A percentile compares a stretch with the other conserved stretches of the same genome.
phyloP scores from a whole-genome alignment of 2,888 invertebrate species.

The Dexiosoma caninum region DNA sequence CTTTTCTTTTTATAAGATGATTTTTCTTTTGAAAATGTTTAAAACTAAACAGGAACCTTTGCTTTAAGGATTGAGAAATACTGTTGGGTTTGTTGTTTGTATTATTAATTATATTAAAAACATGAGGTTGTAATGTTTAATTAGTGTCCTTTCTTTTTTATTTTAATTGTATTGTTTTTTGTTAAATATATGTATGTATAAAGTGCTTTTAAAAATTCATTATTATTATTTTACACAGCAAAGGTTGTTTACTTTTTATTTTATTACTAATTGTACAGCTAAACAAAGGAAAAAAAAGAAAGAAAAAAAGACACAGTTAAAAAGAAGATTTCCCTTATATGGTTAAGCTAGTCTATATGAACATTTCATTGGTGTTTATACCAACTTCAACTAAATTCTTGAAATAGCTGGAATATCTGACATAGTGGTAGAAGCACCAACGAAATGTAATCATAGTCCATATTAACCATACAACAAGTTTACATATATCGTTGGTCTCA shows the following conservation, averaged over 20 bases:
- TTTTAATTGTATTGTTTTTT: slow-evolving; percentile 7
- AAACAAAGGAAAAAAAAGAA: not conserved
- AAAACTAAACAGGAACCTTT: slow-evolving; percentile 60
- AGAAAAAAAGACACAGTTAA: not conserved
- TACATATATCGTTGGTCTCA: no score
- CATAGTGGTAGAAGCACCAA: no score
- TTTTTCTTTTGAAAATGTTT: slow-evolving; percentile 6
- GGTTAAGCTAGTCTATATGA: no score
- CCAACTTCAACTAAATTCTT: no score
- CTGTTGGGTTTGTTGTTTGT: slow-evolving; percentile 50
- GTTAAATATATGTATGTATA: slow-evolving; percentile 24
- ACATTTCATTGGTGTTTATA: no score
- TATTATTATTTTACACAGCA: slow-evolving; percentile 58
- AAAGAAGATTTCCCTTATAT: no score
- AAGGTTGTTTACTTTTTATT: slow-evolving; percentile 24
- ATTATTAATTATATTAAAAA: slow-evolving; percentile 34
- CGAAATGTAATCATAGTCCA: no score
- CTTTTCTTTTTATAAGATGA: not conserved
- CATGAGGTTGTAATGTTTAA: slow-evolving; percentile 58
- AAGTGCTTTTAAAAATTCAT: slow-evolving; percentile 52
- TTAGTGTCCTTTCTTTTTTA: slow-evolving; percentile 15
- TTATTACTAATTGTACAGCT: slow-evolving; percentile 9
- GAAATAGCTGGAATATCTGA: no score
- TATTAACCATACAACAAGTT: no score
- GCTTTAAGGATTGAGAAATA: slow-evolving; percentile 57